phyloP scores from a whole-genome alignment of 2,888 invertebrate genomes.

The Pseudoips prasinana region DNA sequence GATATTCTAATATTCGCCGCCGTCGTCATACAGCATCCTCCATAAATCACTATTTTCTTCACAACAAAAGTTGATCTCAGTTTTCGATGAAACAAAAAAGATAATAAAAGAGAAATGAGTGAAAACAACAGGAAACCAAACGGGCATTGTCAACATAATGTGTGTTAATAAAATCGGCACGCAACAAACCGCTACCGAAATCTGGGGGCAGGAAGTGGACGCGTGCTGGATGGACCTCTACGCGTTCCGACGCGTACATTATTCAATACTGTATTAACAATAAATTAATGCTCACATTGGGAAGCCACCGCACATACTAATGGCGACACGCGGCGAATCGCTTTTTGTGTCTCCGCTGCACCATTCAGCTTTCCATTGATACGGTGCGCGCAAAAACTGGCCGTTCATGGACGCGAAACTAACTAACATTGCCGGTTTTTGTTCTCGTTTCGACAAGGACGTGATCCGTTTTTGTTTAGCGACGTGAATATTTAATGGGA shows the following conservation, averaged over 20 bases:
- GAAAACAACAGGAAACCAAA: constrained; percentile 28
- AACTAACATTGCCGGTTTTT: constrained; percentile 63
- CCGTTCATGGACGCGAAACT: constrained; percentile 54
- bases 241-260: constrained; percentile 58
- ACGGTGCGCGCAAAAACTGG: constrained; percentile 61
- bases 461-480: constrained; percentile 64
- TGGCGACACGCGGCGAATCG: constrained; percentile 71
- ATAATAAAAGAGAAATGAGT: constrained; percentile 14
- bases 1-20: too few species aligned
- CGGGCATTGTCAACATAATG: constrained; percentile 26
- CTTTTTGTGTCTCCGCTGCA: constrained; percentile 56
- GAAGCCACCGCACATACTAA: constrained; percentile 73
- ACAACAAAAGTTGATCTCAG: too few species aligned
- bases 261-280: constrained; percentile 74
- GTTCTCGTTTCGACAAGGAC: constrained; percentile 54
- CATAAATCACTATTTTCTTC: too few species aligned
- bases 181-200: constrained; percentile 40
- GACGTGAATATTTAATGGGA: constrained; percentile 61
- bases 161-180: constrained; percentile 37
- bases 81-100: constrained; percentile 13
- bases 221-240: constrained; percentile 60
- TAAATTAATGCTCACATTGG: constrained; percentile 78
- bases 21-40: too few species aligned
- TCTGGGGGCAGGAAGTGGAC: constrained; percentile 55
- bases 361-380: constrained; percentile 78